Percentiles rank a stretch among this genome's conserved stretches.
Conservation (phyloP, 2,113 vertebrate genomes). For the Aspidoscelis tigris region DNA sequence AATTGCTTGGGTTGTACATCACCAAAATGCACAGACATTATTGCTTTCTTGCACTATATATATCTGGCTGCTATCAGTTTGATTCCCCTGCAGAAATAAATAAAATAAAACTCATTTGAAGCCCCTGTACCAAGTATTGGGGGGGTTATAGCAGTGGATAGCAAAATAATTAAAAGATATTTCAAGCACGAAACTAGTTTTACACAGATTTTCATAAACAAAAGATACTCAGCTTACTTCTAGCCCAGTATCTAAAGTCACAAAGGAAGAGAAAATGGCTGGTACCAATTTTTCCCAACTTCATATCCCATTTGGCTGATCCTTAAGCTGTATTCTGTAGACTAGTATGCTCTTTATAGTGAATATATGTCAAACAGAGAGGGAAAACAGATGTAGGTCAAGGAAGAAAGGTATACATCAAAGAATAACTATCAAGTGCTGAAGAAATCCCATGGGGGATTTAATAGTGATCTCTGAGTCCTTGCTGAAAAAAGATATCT, state of each 20-base stretch:
- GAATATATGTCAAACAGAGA: constrained; percentile 33
- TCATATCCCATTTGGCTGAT: background rate
- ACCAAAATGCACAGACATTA: too few relatives aligned
- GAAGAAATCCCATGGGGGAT: constrained; percentile 15
- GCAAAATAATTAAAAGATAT: constrained; percentile 24
- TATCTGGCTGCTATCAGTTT: too few relatives aligned
- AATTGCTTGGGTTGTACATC: too few relatives aligned
- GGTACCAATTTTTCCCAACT: background rate
- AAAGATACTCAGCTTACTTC: background rate
- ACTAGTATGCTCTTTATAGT: constrained; percentile 13
- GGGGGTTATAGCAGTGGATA: background rate
- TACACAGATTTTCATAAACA: background rate
- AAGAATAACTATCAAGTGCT: constrained; percentile 32
- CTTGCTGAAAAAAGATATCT: constrained; percentile 11
- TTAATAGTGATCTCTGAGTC: constrained; percentile 8
- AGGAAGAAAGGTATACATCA: constrained; percentile 38
- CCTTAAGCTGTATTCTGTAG: constrained; percentile 16
- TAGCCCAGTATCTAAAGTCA: background rate
- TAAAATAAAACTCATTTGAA: constrained; percentile 3
- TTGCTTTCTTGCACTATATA: too few relatives aligned
- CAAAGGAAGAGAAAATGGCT: background rate
- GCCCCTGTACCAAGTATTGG: constrained; percentile 7
- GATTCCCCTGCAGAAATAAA: too few relatives aligned
- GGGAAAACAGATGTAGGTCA: constrained; percentile 34
- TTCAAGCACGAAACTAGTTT: constrained; percentile 16